Evolutionary conservation across 2,888 invertebrate species (phyloP).

Genomic region (Lamellibrachia columna): DNA sequence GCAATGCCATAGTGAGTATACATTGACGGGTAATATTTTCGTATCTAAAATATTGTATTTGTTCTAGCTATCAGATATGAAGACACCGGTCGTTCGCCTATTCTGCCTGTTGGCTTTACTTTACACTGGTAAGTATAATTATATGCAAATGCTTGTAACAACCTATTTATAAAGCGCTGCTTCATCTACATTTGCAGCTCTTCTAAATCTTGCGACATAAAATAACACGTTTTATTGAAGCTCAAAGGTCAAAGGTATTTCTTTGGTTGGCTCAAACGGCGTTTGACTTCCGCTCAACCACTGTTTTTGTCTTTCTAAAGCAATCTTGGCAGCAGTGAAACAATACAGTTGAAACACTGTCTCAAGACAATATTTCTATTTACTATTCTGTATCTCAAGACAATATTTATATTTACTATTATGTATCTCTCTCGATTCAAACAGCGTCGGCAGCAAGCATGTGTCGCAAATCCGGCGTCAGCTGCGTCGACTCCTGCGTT

Average conservation of each 20-base stretch:
- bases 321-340: neutral
- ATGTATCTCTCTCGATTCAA: neutral
- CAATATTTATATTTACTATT: neutral
- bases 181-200: neutral
- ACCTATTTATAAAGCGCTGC: neutral
- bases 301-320: no score
- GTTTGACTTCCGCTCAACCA: neutral
- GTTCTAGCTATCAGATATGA: neutral
- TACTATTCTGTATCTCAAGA: neutral
- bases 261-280: neutral
- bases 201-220: neutral
- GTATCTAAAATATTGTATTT: neutral
- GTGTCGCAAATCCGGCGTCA: neutral
- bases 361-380: neutral
- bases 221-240: neutral
- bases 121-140: neutral
- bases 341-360: neutral
- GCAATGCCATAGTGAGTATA: neutral
- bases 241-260: neutral
- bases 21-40: neutral
- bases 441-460: neutral
- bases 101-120: neutral
- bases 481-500: slow-evolving; percentile 23
- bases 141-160: no score
- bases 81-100: neutral